phyloP scores from a whole-genome alignment of 2,888 invertebrate species.

The Drosophila incognita region DNA sequence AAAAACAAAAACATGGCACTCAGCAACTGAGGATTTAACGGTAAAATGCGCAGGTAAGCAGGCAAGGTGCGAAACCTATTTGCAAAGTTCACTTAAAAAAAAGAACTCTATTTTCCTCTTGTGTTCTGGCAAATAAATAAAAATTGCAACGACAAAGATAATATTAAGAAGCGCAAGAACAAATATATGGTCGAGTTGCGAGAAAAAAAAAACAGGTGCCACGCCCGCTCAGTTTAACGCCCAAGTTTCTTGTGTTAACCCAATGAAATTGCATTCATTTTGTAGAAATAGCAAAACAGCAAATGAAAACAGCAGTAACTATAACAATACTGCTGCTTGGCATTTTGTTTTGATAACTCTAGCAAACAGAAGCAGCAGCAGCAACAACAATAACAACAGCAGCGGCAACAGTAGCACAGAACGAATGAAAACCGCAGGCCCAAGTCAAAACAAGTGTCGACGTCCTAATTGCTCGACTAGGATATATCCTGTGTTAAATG shows the following conservation, averaged over 20 bases:
- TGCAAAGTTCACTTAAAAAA: constrained; percentile 22
- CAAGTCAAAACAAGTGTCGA: constrained; percentile 47
- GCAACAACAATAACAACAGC: constrained; percentile 16
- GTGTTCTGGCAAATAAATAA: constrained; percentile 12
- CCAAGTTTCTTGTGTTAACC: constrained; percentile 37
- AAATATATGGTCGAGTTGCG: constrained; percentile 24
- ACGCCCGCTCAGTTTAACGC: constrained; percentile 2
- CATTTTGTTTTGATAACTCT: constrained; percentile 79
- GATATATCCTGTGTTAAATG: neutral
- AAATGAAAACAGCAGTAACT: constrained; percentile 55
- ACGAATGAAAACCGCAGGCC: constrained; percentile 61
- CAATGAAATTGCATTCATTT: constrained; percentile 65
- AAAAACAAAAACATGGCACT: constrained; percentile 41
- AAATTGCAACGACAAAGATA: constrained; percentile 29
- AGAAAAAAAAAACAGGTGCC: constrained; percentile 25
- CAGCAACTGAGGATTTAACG: constrained; percentile 27
- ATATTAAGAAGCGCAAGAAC: constrained; percentile 26
- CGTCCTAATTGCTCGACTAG: neutral
- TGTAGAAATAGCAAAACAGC: constrained; percentile 52
- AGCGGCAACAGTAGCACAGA: constrained; percentile 44
- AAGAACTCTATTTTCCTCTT: constrained; percentile 30
- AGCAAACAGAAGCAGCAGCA: constrained; percentile 61
- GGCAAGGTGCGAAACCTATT: constrained; percentile 22
- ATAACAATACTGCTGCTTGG: constrained; percentile 47
- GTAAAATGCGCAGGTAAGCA: constrained; percentile 38